Evolutionary conservation across 2,888 invertebrate genomes (phyloP).

Genomic region (Ceramica pisi): DNA sequence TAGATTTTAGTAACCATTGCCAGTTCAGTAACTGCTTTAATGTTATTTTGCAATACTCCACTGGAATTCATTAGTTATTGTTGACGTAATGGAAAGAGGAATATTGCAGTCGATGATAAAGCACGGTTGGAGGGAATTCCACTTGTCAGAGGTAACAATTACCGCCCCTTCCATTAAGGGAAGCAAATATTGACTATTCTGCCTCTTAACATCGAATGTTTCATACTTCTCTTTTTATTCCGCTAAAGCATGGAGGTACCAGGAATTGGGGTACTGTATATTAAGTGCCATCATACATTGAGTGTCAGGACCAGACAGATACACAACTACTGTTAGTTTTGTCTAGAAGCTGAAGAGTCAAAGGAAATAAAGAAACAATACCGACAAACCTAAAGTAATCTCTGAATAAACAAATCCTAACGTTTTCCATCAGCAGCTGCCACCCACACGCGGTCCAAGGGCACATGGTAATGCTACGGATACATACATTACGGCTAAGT

Average conservation of each 20-base stretch:
- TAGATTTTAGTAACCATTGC: constrained; percentile 4
- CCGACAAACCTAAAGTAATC: not conserved
- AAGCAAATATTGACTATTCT: no score
- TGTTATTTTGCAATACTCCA: no score
- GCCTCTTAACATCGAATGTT: not conserved
- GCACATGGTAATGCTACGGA: constrained; percentile 30
- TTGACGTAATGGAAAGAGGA: not conserved
- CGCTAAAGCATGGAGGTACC: no score
- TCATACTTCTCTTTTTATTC: not conserved
- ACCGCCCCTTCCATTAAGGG: not conserved
- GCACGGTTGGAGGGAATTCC: not conserved
- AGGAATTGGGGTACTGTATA: no score
- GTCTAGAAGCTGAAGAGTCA: not conserved
- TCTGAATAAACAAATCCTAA: constrained; percentile 2
- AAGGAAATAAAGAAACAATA: not conserved
- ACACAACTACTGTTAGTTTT: not conserved
- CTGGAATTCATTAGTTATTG: not conserved
- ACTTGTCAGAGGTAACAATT: no score
- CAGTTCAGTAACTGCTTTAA: constrained; percentile 9
- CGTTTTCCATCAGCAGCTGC: not conserved
- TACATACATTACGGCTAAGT: constrained; percentile 43
- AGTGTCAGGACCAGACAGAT: no score
- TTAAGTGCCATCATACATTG: no score
- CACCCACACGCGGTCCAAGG: constrained; percentile 38
- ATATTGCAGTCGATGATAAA: not conserved